Evolutionary conservation across 2,888 invertebrate species (phyloP), one percentile per base, ranked within the genome.

Genomic region (Scaptomyza caliginosa): DNA sequence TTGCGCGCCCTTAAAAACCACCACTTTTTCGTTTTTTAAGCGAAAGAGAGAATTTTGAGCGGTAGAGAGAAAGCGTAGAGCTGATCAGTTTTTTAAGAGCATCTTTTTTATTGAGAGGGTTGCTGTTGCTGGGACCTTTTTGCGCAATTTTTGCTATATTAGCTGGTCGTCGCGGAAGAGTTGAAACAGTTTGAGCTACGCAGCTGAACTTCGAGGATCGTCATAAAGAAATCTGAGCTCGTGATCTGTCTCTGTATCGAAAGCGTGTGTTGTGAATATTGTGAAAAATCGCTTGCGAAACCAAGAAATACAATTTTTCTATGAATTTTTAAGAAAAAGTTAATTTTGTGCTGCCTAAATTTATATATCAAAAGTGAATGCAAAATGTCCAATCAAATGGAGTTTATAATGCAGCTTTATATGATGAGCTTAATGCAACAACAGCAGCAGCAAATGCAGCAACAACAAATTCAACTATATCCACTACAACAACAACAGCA

Each of bases 371-470:
- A 48, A 73, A 75, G 62, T 56, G 45, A 39, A 48, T 30, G 34
- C 62, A 80, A 77, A 60, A 90, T 90, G 90, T 87, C 90, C 32
- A 87, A 87, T 52, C 90, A 90, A 90, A 85, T 90, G 88, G 91
- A 89, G 74, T 85, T 91, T 55, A 81, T 90, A 39, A 90, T 90
- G 90, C 90, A 90, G 60, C 85, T 90, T 48, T 90, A 90, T 63
- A 90, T 90, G 90, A 90, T 90, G 90, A 90, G 90, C 65, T 77
- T 90, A 73, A 68, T 90, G 87, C 90, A 90, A 66, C 90, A 90
- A 40, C 90, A 89, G 34, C 88, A 89, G 1, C 88, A 88, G 4
- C 90, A 88, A 6, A 87, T 87, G 8, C 88, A 84, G 4, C 83
- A 78, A 7, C 86, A 78, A 32, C 86, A 79, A 68, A n/a, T n/a